Evolutionary conservation across 2,113 vertebrate genomes (phyloP), one percentile per base, ranked within the genome.

Genomic region (Chelonoidis abingdonii): DNA sequence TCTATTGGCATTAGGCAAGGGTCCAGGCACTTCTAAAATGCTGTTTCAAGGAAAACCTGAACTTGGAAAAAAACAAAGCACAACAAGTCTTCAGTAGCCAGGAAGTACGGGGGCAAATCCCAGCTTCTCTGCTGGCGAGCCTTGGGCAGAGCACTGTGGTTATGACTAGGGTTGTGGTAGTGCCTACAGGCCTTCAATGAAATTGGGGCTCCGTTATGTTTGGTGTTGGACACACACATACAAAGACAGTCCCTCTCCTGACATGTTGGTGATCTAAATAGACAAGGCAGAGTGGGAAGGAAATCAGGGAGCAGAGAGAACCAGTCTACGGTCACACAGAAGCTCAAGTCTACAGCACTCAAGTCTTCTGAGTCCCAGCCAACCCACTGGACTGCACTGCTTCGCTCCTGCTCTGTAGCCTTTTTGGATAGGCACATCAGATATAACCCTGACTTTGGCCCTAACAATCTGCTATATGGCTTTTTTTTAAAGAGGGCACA

Each of bases 11-110:
- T 92, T 94, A 96, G 72, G 85, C 75, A 54, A 85, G 85, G 24
- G 86, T n/a, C 89, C 96, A 96, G 56, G 65, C 1, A 3, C 86
- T 92, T 91, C 92, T 65, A 87, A 96, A 97, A 38, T 22, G 59
- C 49, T 3, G 0, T 80, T 89, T 91, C 80, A 92, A 53, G 95
- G 89, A 56, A 93, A 88, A 44, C 80, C 65, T 83, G 29, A 84
- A 87, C 10, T 0, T 24, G 87, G 47, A 27, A 92, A 22, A 91
- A 96, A 9, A 2, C 1, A 3, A 87, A 95, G 5, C 21, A 52
- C 21, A 83, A 10, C 57, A 69, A 82, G 19, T 72, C 65, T 96
- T 79, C 92, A 92, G 88, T 47, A 83, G 69, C 59, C 91, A 86
- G 65, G 35, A 0, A 84, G 25, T 65, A 41, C 4, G 59, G 14